Evolutionary conservation across 2,888 invertebrate genomes (phyloP), one percentile per base, ranked within the genome.

Genomic region (Acleris literana): DNA sequence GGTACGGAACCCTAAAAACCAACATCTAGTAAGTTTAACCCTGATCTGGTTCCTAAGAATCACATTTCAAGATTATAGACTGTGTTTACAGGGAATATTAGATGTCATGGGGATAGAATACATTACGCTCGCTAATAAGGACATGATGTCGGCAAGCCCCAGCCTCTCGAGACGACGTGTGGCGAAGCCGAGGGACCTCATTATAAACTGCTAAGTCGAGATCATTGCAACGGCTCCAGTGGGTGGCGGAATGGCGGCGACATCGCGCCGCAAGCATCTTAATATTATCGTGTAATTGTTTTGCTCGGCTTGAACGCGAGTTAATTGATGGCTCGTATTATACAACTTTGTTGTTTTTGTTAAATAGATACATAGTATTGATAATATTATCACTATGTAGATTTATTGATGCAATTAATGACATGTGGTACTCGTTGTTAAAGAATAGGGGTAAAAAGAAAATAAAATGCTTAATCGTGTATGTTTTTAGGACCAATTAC

Each of bases 141-240:
- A 46, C 57, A 54, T 53, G 61, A 52, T 61, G 51, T 51, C 48
- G 63, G 57, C 54, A 63, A 43, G 59, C 55, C 58, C 39, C 39
- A 53, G 55, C 63, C 60, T 68, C 54, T 18, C 4, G 64, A 54
- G 53, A 18, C 29, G 63, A 57, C 57, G 51, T 51, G 57, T 44
- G 70, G 70, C 68, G 73, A 78, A 81, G 76, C 71, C 70, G 79
- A 81, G 87, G 83, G 87, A 88, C 76, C 85, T 88, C 86, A 87
- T 88, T 87, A 88, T 84, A 82, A 85, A 81, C 76, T 75, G 80
- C 76, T 81, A 80, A 82, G 80, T 75, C 68, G 73, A 70, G 76
- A 76, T 80, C 80, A 78, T 76, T 76, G 79, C 79, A 59, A 59
- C 58, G 18, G 18, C 17, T 48, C 48, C 18, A 49, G 20, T 46